Percentiles rank a stretch among this genome's conserved stretches.
phyloP scores from a whole-genome alignment of 2,797 vertebrate genomes.

The Malurus splendens region DNA sequence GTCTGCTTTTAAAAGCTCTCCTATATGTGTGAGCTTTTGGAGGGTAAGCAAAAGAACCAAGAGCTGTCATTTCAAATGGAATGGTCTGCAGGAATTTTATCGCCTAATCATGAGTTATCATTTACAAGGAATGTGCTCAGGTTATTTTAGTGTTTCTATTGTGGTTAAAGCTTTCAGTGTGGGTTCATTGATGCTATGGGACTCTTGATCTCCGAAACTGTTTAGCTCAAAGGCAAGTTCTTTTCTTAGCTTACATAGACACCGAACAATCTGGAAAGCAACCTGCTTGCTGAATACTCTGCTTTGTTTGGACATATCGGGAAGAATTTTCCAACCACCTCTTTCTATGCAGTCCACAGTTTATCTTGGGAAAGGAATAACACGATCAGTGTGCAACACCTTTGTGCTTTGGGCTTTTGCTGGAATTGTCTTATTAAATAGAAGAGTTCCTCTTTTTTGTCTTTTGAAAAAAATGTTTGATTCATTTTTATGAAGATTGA shows the following conservation, averaged over 20 bases:
- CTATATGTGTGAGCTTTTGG: background rate
- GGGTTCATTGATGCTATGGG: background rate
- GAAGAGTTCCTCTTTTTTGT: background rate
- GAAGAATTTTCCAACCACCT: slow-evolving; percentile 9
- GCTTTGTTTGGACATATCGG: background rate
- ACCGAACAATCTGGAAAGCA: slow-evolving; percentile 7
- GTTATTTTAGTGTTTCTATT: background rate
- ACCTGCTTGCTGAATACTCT: background rate
- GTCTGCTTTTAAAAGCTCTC: background rate
- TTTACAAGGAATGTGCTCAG: background rate
- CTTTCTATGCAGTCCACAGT: background rate
- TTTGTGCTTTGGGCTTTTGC: background rate
- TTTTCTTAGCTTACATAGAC: background rate
- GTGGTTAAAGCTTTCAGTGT: background rate
- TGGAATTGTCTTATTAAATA: background rate
- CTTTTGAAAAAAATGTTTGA: background rate
- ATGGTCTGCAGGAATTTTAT: background rate
- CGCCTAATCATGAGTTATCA: background rate
- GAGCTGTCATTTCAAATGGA: background rate
- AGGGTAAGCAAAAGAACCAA: background rate
- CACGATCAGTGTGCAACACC: background rate
- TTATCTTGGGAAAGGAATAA: background rate
- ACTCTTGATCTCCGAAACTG: background rate
- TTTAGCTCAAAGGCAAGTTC: background rate
- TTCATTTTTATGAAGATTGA: slow-evolving; percentile 14